Base-by-base conservation (phyloP, 2,113 vertebrate species). In the Aplodontia rufa region DNA sequence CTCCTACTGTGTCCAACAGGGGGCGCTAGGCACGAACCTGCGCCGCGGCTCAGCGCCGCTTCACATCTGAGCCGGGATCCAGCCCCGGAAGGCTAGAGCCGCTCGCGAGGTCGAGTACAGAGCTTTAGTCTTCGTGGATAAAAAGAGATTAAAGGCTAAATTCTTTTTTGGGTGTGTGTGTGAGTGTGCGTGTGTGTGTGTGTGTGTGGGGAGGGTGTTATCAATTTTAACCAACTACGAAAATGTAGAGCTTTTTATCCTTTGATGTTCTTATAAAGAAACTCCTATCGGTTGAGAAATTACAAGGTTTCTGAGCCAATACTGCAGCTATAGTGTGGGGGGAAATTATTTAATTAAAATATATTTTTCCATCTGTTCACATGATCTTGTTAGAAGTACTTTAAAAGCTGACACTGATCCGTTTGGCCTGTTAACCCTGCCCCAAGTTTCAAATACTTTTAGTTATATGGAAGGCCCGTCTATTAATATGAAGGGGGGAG, bases 91-190 rank as follows among this genome's bases (percentile, higher is more conserved):
- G 94, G 90, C 96, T 93, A 82, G 96, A 95, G 87, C 94, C 49
- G 96, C 97, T 97, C 81, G 96, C 97, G 45, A 97, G 98, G 98
- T 98, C 98, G 98, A 98, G 98, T 96, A 96, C 95, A 95, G 97
- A 97, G 98, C 98, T 98, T 98, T 98, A 97, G 98, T 98, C 98
- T 98, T 95, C 51, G 85, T 45, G 98, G 97, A 98, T 98, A 97
- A 98, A 98, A 98, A 98, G 98, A 98, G 98, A 98, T 98, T 98
- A 98, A 98, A 98, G 98, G 96, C 98, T 98, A 98, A 98, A 98
- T 98, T 98, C 89, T 95, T 96, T 95, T 91, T 89, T 16, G 22
- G 45, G 90, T 11, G n/a, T 88, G 79, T 84, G 83, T 90, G 55
- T 9, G 72, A 1, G 30, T 8, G 58, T 2, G 62, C 0, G 42